These are phyloP conservation scores for Phortica magna DNA, from an alignment of 2,888 invertebrate species.

Conservation along the genomic window DNA sequence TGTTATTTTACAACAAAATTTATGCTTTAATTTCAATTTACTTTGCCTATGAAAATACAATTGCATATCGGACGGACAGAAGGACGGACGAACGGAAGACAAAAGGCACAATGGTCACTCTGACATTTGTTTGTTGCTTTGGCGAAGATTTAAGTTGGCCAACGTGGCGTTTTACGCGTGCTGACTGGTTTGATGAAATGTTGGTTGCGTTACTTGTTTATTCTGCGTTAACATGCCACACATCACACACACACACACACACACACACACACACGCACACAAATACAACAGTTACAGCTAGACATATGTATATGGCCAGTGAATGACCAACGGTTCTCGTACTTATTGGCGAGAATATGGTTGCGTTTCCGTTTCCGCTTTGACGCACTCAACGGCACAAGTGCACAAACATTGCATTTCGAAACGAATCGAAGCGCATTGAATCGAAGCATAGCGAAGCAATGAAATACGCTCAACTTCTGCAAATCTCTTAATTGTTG, in stretches of 20 bases:
- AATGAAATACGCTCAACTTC: neutral
- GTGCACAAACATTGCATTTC: neutral
- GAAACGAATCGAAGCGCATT: neutral
- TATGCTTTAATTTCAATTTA: constrained; percentile 58
- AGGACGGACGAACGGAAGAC: no score
- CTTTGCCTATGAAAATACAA: constrained; percentile 45
- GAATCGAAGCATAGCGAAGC: neutral
- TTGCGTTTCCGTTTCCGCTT: constrained; percentile 60
- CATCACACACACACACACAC: neutral
- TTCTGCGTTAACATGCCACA: constrained; percentile 29
- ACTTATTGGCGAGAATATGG: constrained; percentile 50
- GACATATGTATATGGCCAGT: neutral
- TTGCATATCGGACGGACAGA: no score
- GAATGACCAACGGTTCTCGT: constrained; percentile 45
- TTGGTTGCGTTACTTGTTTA: constrained; percentile 30
- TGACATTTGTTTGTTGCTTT: no score
- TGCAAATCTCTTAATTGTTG: constrained; percentile 62
- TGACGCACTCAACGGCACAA: neutral
- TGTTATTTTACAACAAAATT: neutral
- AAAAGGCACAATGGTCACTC: no score
- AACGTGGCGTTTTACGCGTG: neutral
- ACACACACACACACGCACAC: constrained; percentile 12
- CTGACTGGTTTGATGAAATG: neutral
- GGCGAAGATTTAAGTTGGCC: neutral
- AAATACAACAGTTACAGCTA: neutral